Base-by-base conservation (phyloP, 2,888 invertebrate genomes). In the Agapostemon virescens region DNA sequence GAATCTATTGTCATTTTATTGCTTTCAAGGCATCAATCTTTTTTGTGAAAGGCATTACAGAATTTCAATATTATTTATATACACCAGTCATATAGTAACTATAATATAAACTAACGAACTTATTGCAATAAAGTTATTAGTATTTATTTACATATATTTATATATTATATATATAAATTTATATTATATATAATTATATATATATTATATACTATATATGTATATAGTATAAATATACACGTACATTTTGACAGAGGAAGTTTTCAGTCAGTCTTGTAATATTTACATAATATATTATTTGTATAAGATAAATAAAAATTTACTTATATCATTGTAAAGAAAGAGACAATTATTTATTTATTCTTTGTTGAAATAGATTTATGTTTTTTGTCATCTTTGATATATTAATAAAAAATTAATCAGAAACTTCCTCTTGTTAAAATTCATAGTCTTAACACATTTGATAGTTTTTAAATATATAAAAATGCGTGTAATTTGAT, bases 141-240 rank as follows among this genome's bases (percentile, higher is more conserved):
- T 77, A 45, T 79, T 72, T 80, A 77, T 80, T 80, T 80, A 80
- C 80, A 80, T 66, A 73, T 63, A 23, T n/a, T n/a, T n/a, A n/a
- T n/a, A n/a, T n/a, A n/a, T n/a, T n/a, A n/a, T n/a, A n/a, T n/a
- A n/a, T n/a, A n/a, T n/a, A n/a, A n/a, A n/a, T n/a, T n/a, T n/a
- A n/a, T n/a, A n/a, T n/a, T n/a, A n/a, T n/a, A n/a, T n/a, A n/a
- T n/a, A n/a, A n/a, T n/a, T n/a, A n/a, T n/a, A n/a, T n/a, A n/a
- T n/a, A n/a, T n/a, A n/a, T n/a, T n/a, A n/a, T n/a, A n/a, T n/a
- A n/a, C n/a, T n/a, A n/a, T n/a, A n/a, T n/a, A n/a, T n/a, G n/a
- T 72, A 30, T 74, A 64, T 49, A 77, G 52, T 77, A 81, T 68
- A 74, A 77, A 63, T 77, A 81, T 74, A 74, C 70, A 49, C 74